Evolutionary conservation across 2,797 vertebrate genomes (phyloP).

Genomic region (Apodemus agrarius): DNA sequence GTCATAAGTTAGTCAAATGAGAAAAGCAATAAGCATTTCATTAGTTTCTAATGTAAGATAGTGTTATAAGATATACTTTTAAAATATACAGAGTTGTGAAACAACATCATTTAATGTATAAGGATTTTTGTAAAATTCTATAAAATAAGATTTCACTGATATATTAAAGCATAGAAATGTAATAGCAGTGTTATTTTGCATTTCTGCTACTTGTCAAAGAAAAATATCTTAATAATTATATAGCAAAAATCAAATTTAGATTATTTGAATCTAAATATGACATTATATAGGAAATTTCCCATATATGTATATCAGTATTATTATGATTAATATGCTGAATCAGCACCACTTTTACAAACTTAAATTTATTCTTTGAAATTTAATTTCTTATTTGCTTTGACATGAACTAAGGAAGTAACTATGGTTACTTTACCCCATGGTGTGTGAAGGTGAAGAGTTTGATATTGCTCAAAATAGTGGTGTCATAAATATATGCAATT

Average conservation of each 20-base stretch:
- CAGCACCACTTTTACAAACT: background rate
- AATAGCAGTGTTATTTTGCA: background rate
- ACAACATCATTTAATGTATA: background rate
- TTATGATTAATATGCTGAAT: background rate
- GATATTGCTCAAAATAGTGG: background rate
- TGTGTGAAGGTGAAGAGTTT: background rate
- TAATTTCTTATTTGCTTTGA: background rate
- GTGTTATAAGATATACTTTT: background rate
- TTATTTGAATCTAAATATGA: background rate
- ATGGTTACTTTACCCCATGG: background rate
- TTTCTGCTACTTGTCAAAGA: background rate
- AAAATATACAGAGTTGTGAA: background rate
- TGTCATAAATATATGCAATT: slow-evolving; percentile 7
- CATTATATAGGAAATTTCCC: background rate
- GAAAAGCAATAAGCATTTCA: background rate
- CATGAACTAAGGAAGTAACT: background rate
- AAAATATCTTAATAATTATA: background rate
- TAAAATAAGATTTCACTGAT: background rate
- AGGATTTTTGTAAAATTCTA: background rate
- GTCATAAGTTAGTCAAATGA: background rate
- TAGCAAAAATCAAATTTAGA: background rate
- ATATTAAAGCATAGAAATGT: background rate
- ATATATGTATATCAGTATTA: background rate
- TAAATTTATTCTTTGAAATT: background rate
- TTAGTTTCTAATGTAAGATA: background rate